phyloP scores from a whole-genome alignment of 2,797 vertebrate species.

The Sebastes hubbsi region DNA sequence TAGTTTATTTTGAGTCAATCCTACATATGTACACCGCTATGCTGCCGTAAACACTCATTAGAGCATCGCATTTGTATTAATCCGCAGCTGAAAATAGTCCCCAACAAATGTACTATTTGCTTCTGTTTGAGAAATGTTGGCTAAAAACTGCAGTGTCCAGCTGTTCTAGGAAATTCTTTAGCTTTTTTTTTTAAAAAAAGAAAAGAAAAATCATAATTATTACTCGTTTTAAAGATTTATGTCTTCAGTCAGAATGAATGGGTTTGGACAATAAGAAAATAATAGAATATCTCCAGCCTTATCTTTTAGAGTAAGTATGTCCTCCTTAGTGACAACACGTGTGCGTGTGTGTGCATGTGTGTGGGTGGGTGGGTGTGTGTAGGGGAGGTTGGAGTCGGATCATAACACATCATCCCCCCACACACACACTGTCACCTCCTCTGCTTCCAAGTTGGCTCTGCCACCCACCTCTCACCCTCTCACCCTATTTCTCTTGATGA shows the following conservation, averaged over 20 bases:
- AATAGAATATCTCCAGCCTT: not conserved
- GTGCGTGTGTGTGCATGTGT: not conserved
- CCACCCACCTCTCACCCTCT: slow-evolving; percentile 64
- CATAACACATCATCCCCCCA: slow-evolving; percentile 67
- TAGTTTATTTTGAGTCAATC: slow-evolving; percentile 9
- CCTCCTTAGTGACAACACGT: slow-evolving; percentile 2
- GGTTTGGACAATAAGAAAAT: not conserved
- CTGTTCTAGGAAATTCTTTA: not conserved
- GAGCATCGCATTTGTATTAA: not conserved
- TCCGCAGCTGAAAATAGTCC: slow-evolving; percentile 7
- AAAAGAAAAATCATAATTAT: not conserved
- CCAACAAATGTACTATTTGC: not conserved
- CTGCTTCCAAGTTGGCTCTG: slow-evolving; percentile 57
- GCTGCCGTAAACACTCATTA: not conserved
- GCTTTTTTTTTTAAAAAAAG: not conserved
- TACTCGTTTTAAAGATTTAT: not conserved
- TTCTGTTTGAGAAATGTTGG: not conserved
- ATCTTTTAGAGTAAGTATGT: not conserved
- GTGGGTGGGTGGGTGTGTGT: not conserved
- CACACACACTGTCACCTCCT: slow-evolving; percentile 52
- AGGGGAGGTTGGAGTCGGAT: slow-evolving; percentile 26
- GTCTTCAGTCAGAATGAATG: not conserved
- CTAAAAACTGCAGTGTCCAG: not conserved
- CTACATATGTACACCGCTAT: not conserved
- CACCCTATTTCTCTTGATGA: slow-evolving; percentile 15